Conservation (phyloP, 2,797 vertebrate genomes). For the Pseudochirops corinnae region DNA sequence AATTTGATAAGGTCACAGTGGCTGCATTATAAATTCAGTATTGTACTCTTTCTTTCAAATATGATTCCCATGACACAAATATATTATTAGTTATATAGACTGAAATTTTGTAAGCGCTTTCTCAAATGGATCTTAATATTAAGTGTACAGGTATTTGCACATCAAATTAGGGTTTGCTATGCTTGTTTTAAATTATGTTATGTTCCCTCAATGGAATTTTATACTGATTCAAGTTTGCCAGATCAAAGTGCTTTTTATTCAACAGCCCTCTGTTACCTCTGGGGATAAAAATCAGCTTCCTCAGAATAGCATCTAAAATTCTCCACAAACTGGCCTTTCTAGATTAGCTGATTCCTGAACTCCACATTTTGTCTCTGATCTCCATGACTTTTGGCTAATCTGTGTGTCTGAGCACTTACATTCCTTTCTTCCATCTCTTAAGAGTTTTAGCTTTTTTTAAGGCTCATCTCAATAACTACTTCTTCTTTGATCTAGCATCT, state of each 20-base stretch:
- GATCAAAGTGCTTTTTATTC: neutral
- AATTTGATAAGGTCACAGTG: neutral
- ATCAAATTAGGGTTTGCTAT: neutral
- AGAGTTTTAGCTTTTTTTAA: neutral
- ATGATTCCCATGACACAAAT: neutral
- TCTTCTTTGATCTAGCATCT: neutral
- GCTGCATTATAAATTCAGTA: no score
- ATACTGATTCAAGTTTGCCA: fast-evolving
- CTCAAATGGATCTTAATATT: neutral
- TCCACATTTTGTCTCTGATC: neutral
- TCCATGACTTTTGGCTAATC: neutral
- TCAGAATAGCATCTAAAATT: neutral
- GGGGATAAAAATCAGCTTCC: neutral
- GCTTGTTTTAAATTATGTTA: neutral
- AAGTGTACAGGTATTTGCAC: neutral
- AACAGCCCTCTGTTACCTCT: neutral
- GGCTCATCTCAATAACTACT: neutral
- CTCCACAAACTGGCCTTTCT: neutral
- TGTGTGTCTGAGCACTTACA: neutral
- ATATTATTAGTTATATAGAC: neutral
- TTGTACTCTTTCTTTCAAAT: neutral
- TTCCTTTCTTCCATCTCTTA: neutral
- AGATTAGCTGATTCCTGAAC: neutral
- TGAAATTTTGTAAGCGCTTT: no score
- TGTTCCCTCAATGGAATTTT: neutral